Conservation (phyloP, 2,113 vertebrate species). For the Galbula dea region DNA sequence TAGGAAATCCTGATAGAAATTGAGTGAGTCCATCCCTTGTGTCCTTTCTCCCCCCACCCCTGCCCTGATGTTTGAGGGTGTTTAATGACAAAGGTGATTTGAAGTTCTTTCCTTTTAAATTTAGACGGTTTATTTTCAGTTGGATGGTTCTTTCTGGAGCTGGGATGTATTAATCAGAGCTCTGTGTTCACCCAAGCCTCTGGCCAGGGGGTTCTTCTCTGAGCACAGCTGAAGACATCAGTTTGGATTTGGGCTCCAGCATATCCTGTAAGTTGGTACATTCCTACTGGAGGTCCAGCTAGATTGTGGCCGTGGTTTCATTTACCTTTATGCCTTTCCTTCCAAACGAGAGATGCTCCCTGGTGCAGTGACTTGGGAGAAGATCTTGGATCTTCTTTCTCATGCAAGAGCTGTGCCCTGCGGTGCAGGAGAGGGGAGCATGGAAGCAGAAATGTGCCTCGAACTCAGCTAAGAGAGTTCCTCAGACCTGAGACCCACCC, state of each 20-base stretch:
- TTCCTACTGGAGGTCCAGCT: neutral
- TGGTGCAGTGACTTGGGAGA: neutral
- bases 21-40: accelerated
- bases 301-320: accelerated
- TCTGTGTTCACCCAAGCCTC: neutral
- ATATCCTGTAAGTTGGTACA: neutral
- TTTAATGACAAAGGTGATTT: neutral
- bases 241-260: neutral
- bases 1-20: neutral
- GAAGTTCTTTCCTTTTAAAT: neutral
- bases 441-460: neutral
- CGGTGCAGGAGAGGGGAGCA: neutral
- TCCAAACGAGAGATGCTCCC: neutral
- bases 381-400: neutral
- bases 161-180: neutral
- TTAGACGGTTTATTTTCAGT: neutral
- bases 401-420: neutral
- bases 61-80: neutral
- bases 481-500: neutral
- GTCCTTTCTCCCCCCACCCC: neutral
- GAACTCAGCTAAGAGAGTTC: neutral
- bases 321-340: neutral
- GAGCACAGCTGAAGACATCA: neutral
- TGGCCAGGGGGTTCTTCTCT: neutral
- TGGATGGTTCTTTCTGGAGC: neutral